Evolutionary conservation across 2,113 vertebrate species (phyloP).

Genomic region (Terrapene triunguis): DNA sequence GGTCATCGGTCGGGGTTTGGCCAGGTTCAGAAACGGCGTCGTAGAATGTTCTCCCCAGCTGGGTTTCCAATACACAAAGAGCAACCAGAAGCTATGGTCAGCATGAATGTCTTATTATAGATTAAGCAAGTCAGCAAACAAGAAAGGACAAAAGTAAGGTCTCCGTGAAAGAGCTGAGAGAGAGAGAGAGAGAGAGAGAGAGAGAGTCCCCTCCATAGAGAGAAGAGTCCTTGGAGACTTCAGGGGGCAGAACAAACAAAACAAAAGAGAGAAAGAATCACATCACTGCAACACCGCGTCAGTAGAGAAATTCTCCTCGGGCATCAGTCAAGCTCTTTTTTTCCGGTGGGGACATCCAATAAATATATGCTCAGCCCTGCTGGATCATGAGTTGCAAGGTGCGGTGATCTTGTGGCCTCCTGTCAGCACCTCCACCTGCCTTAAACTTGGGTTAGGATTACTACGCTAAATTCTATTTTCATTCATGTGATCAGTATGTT

Average conservation of each 20-base stretch:
- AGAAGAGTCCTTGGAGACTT: not conserved
- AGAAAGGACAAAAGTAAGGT: rapidly evolving
- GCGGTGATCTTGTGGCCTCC: not conserved
- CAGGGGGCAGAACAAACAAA: not conserved
- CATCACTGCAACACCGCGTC: not conserved
- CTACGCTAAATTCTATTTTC: not conserved
- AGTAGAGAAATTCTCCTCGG: not conserved
- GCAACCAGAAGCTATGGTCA: rapidly evolving
- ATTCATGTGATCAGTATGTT: not conserved
- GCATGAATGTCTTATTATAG: not conserved
- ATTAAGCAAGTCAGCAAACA: not conserved
- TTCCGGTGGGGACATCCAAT: not conserved
- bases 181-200: not conserved
- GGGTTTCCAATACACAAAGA: rapidly evolving
- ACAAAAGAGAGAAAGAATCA: not conserved
- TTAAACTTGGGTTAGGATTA: not conserved
- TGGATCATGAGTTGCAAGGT: not conserved
- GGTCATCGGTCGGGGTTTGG: rapidly evolving
- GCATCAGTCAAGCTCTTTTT: not conserved
- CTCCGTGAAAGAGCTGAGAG: rapidly evolving
- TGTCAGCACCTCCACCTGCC: not conserved
- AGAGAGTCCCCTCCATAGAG: not conserved
- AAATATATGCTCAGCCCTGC: not conserved
- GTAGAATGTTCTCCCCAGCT: rapidly evolving
- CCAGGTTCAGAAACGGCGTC: rapidly evolving